Percentiles rank a stretch among this genome's conserved stretches.
These are phyloP conservation scores for Caiman crocodilus DNA, from an alignment of 2,797 vertebrate species.

Conservation along the genomic window DNA sequence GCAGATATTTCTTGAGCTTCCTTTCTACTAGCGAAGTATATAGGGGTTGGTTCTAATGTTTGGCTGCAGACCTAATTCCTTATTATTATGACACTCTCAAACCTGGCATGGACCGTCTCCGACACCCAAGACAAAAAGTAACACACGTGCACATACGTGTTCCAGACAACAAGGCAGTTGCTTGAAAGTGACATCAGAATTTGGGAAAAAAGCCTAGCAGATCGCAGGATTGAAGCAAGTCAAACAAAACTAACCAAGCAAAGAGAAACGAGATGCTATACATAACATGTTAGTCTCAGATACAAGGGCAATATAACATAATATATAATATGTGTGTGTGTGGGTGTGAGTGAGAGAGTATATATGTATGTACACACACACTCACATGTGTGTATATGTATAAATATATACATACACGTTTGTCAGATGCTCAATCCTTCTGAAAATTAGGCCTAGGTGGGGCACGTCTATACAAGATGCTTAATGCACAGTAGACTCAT, in stretches of 20 bases:
- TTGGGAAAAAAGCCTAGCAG: not conserved
- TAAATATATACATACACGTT: no score
- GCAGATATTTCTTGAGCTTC: not conserved
- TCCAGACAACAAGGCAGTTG: not conserved
- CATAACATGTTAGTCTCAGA: no score
- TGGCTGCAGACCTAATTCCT: not conserved
- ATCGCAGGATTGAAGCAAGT: not conserved
- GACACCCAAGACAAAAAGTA: not conserved
- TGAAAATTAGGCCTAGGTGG: no score
- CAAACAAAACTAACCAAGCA: not conserved
- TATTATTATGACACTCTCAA: not conserved
- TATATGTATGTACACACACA: no score
- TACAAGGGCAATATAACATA: no score
- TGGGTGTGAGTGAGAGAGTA: no score
- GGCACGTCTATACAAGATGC: no score
- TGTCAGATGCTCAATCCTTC: no score
- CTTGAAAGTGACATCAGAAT: not conserved
- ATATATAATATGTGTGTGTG: no score
- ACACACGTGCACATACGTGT: not conserved
- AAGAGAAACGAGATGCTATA: no score
- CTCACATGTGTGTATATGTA: no score
- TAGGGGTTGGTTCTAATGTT: not conserved
- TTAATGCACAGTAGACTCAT: no score
- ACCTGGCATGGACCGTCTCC: not conserved
- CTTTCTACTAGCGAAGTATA: not conserved